Evolutionary conservation across 2,888 invertebrate genomes (phyloP), one percentile per base, ranked within the genome.

Genomic region (Omphaloscelis lunosa): DNA sequence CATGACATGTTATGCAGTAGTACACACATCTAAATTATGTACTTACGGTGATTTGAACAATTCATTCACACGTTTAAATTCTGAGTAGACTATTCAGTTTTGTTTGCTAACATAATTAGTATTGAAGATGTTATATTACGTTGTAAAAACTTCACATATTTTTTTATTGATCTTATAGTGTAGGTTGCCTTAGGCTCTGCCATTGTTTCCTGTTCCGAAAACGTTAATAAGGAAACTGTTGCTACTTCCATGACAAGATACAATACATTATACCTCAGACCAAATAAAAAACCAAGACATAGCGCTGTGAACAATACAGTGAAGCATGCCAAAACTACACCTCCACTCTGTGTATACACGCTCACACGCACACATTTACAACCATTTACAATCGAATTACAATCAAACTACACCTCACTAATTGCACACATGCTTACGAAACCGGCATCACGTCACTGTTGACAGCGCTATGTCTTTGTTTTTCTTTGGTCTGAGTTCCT

Each of bases 21-120:
- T 72, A 58, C 73, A 80, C 34, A 79, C 20, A 7, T 39, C 23
- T 29, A n/a, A 80, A 78, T 73, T 51, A 23, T 74, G 29, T 75
- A 61, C 45, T 29, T 12, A 41, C 15, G 23, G 1, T 3, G 1
- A 65, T 68, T 68, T 58, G 34, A 51, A 59, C 20, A 48, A 63
- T 27, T 80, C 27, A 83, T 80, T 69, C 58, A 78, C 79, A 77
- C 41, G 51, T 45, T 82, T 29, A 48, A n/a, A n/a, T 78, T 66
- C 61, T 29, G n/a, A 61, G 66, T 41, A 34, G 0, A 48, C 23
- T 23, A 59, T 68, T 68, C 12, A 56, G 23, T 69, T 48, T 58
- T 69, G 20, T 83, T 69, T 83, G 53, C 63, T 29, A 29, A 59
- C 9, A n/a, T 20, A 45, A 41, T 76, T 41, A 45, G 63, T 62